phyloP scores from a whole-genome alignment of 2,888 invertebrate genomes.

The Linnaemya tessellans region DNA sequence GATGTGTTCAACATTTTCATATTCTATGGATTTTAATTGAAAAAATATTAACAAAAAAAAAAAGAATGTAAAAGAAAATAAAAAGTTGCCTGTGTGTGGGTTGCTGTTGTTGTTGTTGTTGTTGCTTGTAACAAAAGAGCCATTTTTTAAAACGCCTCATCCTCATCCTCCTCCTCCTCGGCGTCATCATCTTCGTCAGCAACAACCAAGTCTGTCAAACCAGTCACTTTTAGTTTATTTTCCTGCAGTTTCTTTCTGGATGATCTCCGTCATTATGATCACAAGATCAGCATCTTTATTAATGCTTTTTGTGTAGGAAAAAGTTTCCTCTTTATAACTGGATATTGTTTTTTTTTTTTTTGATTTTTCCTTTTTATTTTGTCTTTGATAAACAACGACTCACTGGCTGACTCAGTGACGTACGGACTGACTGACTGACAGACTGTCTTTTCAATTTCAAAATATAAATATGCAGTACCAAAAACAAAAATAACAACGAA shows the following conservation, averaged over 20 bases:
- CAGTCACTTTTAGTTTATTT: slow-evolving; percentile 48
- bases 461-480: slow-evolving; percentile 40
- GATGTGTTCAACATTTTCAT: slow-evolving; percentile 1
- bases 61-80: background rate
- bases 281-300: slow-evolving; percentile 48
- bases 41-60: background rate
- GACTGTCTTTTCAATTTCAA: slow-evolving; percentile 55
- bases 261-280: slow-evolving; percentile 31
- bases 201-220: slow-evolving; percentile 49
- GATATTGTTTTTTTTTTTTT: slow-evolving; percentile 32
- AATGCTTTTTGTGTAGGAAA: slow-evolving; percentile 28
- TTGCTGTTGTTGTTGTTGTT: slow-evolving; percentile 29
- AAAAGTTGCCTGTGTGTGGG: slow-evolving; percentile 8
- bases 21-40: slow-evolving; percentile 30
- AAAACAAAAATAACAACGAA: slow-evolving; percentile 12
- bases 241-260: slow-evolving; percentile 32
- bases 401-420: too few species aligned
- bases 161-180: background rate
- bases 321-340: slow-evolving; percentile 64
- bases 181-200: slow-evolving; percentile 28
- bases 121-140: slow-evolving; percentile 41
- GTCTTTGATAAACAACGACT: slow-evolving; percentile 16
- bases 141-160: background rate
- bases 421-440: too few species aligned
- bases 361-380: slow-evolving; percentile 19